These are phyloP conservation scores for Drosophila orosa DNA, from an alignment of 1,140 invertebrate genomes.

Conservation along the genomic window DNA sequence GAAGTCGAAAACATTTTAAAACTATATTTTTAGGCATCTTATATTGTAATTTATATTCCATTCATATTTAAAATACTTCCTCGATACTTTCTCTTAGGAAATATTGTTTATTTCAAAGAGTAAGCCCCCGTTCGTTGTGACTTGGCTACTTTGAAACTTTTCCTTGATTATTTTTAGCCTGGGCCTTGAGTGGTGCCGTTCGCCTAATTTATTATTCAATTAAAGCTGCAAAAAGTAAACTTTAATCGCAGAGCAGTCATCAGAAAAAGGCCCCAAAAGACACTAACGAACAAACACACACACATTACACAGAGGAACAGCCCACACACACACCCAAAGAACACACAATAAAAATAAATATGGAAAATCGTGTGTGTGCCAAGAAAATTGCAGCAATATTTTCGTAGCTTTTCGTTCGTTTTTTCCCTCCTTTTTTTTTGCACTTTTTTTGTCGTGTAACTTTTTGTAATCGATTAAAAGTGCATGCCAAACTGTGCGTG, in stretches of 20 bases:
- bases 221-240: conserved; percentile 77
- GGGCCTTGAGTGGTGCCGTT: conserved; percentile 55
- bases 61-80: neutral
- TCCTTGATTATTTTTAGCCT: conserved; percentile 20
- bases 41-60: neutral
- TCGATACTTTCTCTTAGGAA: neutral
- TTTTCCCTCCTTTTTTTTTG: conserved; percentile 17
- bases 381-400: conserved; percentile 64
- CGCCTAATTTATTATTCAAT: conserved; percentile 81
- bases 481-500: conserved; percentile 80
- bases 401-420: conserved; percentile 22
- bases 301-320: conserved; percentile 32
- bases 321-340: conserved; percentile 12
- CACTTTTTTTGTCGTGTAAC: conserved; percentile 32
- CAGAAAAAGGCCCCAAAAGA: conserved; percentile 46
- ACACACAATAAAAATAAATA: conserved; percentile 62
- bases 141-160: conserved; percentile 1
- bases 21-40: neutral
- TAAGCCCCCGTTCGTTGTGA: neutral
- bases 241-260: conserved; percentile 75
- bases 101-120: neutral
- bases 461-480: conserved; percentile 75
- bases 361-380: conserved; percentile 71
- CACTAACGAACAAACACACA: conserved; percentile 43
- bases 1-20: neutral